Percentiles rank a stretch among this genome's conserved stretches.
phyloP scores from a whole-genome alignment of 2,113 vertebrate genomes.

The Castor canadensis region DNA sequence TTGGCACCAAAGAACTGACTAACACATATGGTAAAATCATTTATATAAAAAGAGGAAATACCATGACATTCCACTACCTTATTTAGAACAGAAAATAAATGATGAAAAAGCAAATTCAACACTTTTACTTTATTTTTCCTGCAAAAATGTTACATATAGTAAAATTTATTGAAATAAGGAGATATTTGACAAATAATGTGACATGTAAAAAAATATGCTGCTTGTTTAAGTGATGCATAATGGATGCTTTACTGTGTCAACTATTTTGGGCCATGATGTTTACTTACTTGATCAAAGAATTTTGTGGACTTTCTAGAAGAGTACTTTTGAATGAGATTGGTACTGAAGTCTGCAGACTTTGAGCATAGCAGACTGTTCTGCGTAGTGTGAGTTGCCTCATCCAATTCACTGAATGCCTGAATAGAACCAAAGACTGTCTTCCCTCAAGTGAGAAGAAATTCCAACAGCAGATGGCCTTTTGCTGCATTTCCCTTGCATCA shows the following conservation, averaged over 20 bases:
- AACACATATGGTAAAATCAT: not conserved
- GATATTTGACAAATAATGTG: not conserved
- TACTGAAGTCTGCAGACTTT: not conserved
- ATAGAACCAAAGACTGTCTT: not conserved
- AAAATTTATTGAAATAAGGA: not conserved
- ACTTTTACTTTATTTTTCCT: not conserved
- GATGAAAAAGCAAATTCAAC: not conserved
- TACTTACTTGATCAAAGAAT: not conserved
- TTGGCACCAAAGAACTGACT: not conserved
- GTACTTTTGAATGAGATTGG: not conserved
- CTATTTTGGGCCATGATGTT: not conserved
- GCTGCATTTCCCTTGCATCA: accelerated
- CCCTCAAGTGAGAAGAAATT: not conserved
- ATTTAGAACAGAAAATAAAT: not conserved
- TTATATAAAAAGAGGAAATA: not conserved
- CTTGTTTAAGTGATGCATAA: not conserved
- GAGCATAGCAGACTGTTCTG: not conserved
- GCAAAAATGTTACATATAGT: not conserved
- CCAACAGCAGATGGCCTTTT: not conserved
- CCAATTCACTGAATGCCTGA: not conserved
- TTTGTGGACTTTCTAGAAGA: not conserved
- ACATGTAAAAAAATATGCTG: not conserved
- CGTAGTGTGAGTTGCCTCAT: not conserved
- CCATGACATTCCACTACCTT: not conserved
- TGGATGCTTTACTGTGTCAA: not conserved